Evolutionary conservation across 2,797 vertebrate genomes (phyloP).

Genomic region (Phataginus tetradactyla): DNA sequence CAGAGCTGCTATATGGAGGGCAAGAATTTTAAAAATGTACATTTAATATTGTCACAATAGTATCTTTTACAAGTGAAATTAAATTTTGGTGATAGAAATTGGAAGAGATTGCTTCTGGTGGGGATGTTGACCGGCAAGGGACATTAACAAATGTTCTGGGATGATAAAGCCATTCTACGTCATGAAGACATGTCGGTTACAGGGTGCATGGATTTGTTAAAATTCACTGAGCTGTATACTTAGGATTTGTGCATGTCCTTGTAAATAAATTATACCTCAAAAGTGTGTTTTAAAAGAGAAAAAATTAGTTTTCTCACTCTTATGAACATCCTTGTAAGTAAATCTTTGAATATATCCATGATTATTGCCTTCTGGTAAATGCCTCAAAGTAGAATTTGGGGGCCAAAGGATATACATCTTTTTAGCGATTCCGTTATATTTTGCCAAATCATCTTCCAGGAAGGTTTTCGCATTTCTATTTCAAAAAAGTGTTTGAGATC

Average conservation of each 20-base stretch:
- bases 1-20: neutral
- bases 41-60: neutral
- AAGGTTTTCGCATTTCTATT: neutral
- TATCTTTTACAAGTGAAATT: slow-evolving; percentile 37
- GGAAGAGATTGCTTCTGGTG: neutral
- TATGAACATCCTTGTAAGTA: neutral
- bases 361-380: neutral
- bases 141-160: neutral
- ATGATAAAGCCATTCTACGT: neutral
- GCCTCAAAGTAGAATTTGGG: neutral
- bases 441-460: neutral
- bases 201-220: neutral
- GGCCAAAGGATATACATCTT: neutral
- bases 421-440: slow-evolving; percentile 10
- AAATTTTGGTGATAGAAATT: slow-evolving; percentile 21
- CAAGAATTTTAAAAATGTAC: neutral
- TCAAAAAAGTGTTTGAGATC: neutral
- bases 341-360: neutral
- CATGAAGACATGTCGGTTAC: neutral
- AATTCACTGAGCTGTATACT: neutral
- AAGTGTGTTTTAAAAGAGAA: neutral
- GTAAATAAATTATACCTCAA: slow-evolving; percentile 23
- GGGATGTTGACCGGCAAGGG: neutral
- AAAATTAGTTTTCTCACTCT: neutral
- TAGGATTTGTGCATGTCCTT: neutral